Evolutionary conservation across 2,888 invertebrate species (phyloP), one percentile per base, ranked within the genome.

Genomic region (Thecocarcelia acutangulata): DNA sequence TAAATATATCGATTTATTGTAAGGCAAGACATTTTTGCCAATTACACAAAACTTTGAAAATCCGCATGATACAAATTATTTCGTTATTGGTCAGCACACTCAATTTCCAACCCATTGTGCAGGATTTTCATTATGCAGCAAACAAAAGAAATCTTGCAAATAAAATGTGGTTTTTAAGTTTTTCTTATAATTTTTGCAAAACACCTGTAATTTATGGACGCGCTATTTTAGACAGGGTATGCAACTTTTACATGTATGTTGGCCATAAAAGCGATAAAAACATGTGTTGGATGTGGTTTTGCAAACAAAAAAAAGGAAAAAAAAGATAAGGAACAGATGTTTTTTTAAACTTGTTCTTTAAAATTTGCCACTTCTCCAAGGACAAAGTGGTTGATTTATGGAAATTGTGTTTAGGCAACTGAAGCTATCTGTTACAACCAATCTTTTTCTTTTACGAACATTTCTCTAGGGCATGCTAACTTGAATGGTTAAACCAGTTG

Each of bases 251-350:
- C 52, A 72, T 61, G 33, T 66, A n/a, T 61, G 48, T 11, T 44
- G 28, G n/a, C 17, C 21, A 9, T 5, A 19, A 61, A 52, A 42
- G 6, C 19, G 28, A 52, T 63, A 63, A 52, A 19, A 73, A 44
- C 2, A 44, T 52, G 5, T 63, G 24, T 4, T 19, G 3, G 15
- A 52, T 40, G 54, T 48, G 17, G n/a, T 63, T 44, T 52, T 19
- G 8, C 1, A 52, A 44, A 9, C 12, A 50, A 19, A 52, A 44
- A 73, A 44, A 54, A 63, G 13, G 54, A 63, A 19, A n/a, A 9
- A 12, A 50, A 19, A 52, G 52, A 73, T 54, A 54, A 63, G 13
- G 54, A 63, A 19, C 61, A 73, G 42, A 54, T 63, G 72, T 61
- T 50, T 70, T 19, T 3, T 8, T 37, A n/a, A 1, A 33, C 33